Percentiles rank a stretch among this genome's conserved stretches.
These are phyloP conservation scores for Euspilapteryx auroguttella DNA, from an alignment of 2,888 invertebrate species.

Conservation along the genomic window DNA sequence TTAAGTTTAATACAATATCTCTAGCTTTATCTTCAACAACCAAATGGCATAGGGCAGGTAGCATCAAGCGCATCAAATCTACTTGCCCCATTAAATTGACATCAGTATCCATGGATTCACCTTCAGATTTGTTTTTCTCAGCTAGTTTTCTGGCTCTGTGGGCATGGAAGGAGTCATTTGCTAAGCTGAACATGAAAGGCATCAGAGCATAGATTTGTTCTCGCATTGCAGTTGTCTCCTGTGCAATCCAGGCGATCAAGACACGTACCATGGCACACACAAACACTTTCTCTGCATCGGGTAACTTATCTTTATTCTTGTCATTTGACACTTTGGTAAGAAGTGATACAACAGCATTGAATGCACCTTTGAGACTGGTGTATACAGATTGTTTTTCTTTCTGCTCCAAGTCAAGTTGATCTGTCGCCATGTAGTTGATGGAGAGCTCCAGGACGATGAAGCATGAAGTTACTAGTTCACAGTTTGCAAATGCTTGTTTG, in stretches of 20 bases:
- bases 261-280: conserved; percentile 85
- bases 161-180: conserved; percentile 82
- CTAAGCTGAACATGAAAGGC: conserved; percentile 78
- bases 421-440: conserved; percentile 77
- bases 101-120: conserved; percentile 49
- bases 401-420: conserved; percentile 82
- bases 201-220: conserved; percentile 79
- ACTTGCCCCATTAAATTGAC: conserved; percentile 55
- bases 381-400: conserved; percentile 91
- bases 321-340: conserved; percentile 74
- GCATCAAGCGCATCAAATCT: conserved; percentile 78
- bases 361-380: conserved; percentile 86
- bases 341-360: conserved; percentile 77
- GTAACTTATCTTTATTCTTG: conserved; percentile 70
- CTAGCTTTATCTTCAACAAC: conserved; percentile 89
- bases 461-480: conserved; percentile 79
- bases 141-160: conserved; percentile 67
- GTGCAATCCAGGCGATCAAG: conserved; percentile 86
- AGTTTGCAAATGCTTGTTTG: conserved; percentile 75
- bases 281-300: conserved; percentile 73
- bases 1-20: conserved; percentile 73
- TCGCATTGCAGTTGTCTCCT: conserved; percentile 87
- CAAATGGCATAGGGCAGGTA: conserved; percentile 89
- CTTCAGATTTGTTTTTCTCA: conserved; percentile 66
- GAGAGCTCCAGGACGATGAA: conserved; percentile 81